Evolutionary conservation across 2,888 invertebrate genomes (phyloP), one percentile per base, ranked within the genome.

Genomic region (Dinocampus coccinellae): DNA sequence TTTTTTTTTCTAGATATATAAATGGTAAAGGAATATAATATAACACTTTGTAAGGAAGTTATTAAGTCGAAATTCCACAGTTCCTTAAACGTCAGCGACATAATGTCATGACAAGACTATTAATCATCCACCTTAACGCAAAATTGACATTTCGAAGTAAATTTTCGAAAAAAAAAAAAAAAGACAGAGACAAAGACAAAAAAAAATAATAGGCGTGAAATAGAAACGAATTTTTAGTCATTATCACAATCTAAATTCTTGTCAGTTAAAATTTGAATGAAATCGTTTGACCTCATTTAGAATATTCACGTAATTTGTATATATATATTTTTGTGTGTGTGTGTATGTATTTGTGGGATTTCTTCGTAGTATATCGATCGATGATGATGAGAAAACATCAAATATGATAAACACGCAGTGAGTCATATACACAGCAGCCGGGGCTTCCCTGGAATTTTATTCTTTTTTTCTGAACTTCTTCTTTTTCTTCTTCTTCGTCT

Each of bases 61-160:
- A 77, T 79, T 79, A 77, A 74, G 73, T 73, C 71, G 62, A 77
- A 79, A 79, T 79, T 77, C 76, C 75, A 76, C 47, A 76, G 77
- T 70, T 77, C 73, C 76, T 76, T 74, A 72, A 76, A 76, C 73
- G 76, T 73, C 65, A 57, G 34, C 24, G 20, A 16, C 39, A 39
- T 63, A 68, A 47, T n/a, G 33, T 52, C 52, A 52, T 64, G 70
- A 64, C 64, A 60, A 47, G 58, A 67, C 62, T 65, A 75, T 63
- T 72, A 75, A 73, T 75, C 66, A 70, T 68, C 33, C 6, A 24
- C 68, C 68, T 68, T 68, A 52, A 55, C 55, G 29, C 22, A 22
- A 58, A 24, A 65, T 55, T 53, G 52, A 70, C 58, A 47, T 70
- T 60, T 63, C 63, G 11, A 24, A 39, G 52, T 16, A 65, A 29